Conservation (phyloP, 2,888 invertebrate genomes). For the Mechanitis messenoides region DNA sequence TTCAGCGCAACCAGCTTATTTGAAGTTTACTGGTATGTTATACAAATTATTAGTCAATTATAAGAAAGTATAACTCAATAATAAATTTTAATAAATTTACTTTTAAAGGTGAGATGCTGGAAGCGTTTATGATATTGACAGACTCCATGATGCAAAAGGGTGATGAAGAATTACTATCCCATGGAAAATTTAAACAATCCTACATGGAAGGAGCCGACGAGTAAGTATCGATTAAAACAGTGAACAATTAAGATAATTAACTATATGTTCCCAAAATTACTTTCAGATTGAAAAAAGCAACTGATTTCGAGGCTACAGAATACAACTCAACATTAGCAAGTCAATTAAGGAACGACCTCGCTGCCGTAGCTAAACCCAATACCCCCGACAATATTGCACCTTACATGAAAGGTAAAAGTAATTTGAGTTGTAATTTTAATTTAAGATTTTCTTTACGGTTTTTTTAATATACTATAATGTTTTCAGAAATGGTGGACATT, state of each 20-base stretch:
- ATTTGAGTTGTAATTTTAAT: conserved; percentile 1
- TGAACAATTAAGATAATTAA: neutral
- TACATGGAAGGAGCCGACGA: conserved; percentile 49
- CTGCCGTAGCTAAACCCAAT: conserved; percentile 35
- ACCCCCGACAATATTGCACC: conserved; percentile 42
- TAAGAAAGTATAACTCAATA: neutral
- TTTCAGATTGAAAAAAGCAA: conserved; percentile 48
- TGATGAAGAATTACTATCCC: conserved; percentile 37
- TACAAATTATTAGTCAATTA: neutral
- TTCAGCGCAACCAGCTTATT: conserved; percentile 49
- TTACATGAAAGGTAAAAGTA: conserved; percentile 47
- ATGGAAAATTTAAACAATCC: conserved; percentile 52
- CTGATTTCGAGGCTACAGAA: conserved; percentile 45
- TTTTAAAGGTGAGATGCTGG: conserved; percentile 50
- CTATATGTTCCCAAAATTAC: neutral
- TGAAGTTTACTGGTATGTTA: conserved; percentile 49
- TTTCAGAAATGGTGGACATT: conserved; percentile 57
- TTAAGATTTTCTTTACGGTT: neutral
- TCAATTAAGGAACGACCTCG: conserved; percentile 42
- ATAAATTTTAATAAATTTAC: neutral
- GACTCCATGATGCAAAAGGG: conserved; percentile 53
- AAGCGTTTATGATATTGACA: conserved; percentile 52
- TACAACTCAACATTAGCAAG: conserved; percentile 40
- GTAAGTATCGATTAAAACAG: conserved; percentile 38
- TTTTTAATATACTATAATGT: conserved; percentile 10